Evolutionary conservation across 2,888 invertebrate species (phyloP).

Genomic region (Tetropium fuscum): DNA sequence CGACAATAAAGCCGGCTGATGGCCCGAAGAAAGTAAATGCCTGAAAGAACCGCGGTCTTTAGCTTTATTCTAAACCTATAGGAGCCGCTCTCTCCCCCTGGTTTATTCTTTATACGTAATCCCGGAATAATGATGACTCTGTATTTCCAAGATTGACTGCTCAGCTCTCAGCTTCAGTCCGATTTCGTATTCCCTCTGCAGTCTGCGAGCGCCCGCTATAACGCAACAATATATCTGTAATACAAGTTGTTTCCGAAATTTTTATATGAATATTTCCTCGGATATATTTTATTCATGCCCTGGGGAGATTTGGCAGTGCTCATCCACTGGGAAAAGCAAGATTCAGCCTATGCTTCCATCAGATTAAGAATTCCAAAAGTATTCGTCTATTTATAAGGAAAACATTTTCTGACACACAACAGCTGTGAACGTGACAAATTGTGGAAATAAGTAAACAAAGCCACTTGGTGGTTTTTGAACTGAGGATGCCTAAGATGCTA

Average conservation of each 20-base stretch:
- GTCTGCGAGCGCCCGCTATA: neutral
- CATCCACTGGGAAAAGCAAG: no score
- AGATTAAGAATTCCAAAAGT: no score
- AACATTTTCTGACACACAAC: no score
- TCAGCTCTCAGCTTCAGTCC: neutral
- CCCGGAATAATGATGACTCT: slow-evolving; percentile 27
- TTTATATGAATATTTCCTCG: neutral
- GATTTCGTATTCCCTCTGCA: neutral
- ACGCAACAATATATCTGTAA: slow-evolving; percentile 2
- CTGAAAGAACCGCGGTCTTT: slow-evolving; percentile 18
- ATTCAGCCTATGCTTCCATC: no score
- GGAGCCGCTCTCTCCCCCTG: slow-evolving; percentile 1
- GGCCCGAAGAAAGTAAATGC: slow-evolving; percentile 20
- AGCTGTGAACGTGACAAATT: no score
- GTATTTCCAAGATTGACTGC: slow-evolving; percentile 19
- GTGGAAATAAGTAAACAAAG: no score
- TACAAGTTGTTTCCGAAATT: neutral
- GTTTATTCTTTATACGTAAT: slow-evolving; percentile 23
- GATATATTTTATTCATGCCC: slow-evolving; percentile 4
- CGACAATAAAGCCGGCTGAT: slow-evolving; percentile 11
- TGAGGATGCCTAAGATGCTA: no score
- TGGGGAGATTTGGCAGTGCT: no score
- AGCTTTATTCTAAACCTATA: slow-evolving; percentile 16
- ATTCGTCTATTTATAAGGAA: no score
- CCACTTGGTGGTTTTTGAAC: no score